Evolutionary conservation across 2,113 vertebrate species (phyloP), one percentile per base, ranked within the genome.

Genomic region (Brachyhypopomus gauderio): DNA sequence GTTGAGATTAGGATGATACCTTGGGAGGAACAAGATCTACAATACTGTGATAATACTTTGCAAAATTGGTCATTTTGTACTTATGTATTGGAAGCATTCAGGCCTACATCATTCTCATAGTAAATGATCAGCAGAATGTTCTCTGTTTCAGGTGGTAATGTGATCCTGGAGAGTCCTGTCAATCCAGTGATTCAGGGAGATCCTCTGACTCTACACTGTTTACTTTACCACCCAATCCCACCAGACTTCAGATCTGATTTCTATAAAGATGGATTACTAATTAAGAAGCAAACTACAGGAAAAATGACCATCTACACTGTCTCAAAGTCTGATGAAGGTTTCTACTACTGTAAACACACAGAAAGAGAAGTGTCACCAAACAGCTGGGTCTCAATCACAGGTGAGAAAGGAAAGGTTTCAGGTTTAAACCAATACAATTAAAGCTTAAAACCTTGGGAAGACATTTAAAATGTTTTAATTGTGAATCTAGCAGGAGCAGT

Each of bases 351-450:
- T 36, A 69, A 79, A 83, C 22, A 45, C 71, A 14, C 71, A 27
- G 48, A 79, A 16, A 55, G 11, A 38, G 36, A 48, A 79, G 59
- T 5, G 48, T 83, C 82, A 19, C 62, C 59, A 16, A 36, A 66
- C 17, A 83, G 82, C 71, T 83, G 77, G 82, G 27, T 79, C 69
- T 73, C 82, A 75, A 70, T 83, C 58, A 78, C 48, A 79, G 60
- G 71, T 79, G 66, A 82, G 22, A 56, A 22, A n/a, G n/a, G n/a
- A n/a, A n/a, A n/a, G n/a, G n/a, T n/a, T n/a, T n/a, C n/a, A n/a
- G n/a, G n/a, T n/a, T n/a, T n/a, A n/a, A n/a, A 23, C 41, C 20
- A 55, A 23, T 1, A 3, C 3, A 30, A 0, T 30, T 30, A 1
- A 30, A 30, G 30, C 30, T 30, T 30, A 1, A 30, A 30, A 30